These are phyloP conservation scores for Phytoseiulus persimilis DNA, from an alignment of 2,888 invertebrate genomes.

Conservation along the genomic window DNA sequence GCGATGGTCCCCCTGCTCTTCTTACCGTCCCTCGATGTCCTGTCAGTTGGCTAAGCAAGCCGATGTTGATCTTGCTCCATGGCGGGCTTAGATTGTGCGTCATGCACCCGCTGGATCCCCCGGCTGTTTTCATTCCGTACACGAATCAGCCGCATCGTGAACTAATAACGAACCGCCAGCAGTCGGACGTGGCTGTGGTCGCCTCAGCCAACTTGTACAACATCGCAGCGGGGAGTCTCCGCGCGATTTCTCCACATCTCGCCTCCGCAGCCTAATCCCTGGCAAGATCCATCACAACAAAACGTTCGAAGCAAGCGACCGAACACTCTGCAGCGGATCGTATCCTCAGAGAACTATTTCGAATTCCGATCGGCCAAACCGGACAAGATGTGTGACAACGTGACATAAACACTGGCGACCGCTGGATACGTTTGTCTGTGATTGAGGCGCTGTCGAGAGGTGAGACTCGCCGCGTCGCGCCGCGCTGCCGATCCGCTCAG, in stretches of 20 bases:
- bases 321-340: background rate
- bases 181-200: background rate
- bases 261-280: background rate
- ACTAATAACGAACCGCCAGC: background rate
- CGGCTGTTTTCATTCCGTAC: background rate
- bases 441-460: background rate
- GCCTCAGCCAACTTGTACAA: background rate
- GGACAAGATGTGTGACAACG: too few species aligned
- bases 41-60: background rate
- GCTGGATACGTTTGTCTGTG: background rate
- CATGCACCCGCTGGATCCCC: background rate
- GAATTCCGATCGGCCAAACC: too few species aligned
- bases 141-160: background rate
- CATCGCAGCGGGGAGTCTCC: background rate
- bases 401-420: too few species aligned
- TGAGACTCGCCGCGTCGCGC: background rate
- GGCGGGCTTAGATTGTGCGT: background rate
- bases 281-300: background rate
- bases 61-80: background rate
- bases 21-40: background rate
- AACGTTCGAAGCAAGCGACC: background rate
- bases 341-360: too few species aligned
- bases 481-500: background rate
- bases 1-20: background rate
- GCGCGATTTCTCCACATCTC: background rate